Base-by-base conservation (phyloP, 2,113 vertebrate species). In the Myodes glareolus region DNA sequence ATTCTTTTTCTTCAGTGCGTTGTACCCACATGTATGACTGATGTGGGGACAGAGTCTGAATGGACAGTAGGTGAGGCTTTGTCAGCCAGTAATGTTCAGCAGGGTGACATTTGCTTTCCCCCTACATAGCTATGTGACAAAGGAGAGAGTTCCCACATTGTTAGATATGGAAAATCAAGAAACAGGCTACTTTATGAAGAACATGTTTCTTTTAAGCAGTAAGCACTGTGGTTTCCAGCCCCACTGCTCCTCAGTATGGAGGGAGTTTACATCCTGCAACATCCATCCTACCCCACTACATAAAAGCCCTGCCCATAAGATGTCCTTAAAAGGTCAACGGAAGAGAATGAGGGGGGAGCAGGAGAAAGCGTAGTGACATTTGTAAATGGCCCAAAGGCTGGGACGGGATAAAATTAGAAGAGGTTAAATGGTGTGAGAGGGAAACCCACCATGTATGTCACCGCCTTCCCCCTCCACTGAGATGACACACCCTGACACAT, bases 331-430 rank as follows among this genome's bases (percentile, higher is more conserved):
- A 98, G 91, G 94, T 92, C 93, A 58, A 88, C 5, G 0, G 84
- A 81, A 88, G 80, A 88, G 58, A 88, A 88, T 7, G 92, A 93
- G 88, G 68, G 75, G 97, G 93, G 94, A 47, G 55, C 21, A 5
- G 9, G 42, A 31, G 39, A 70, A 80, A 68, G 52, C 0, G 1
- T 13, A 14, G 76, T 96, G 95, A 96, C 96, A 91, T 97, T 97
- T 95, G 63, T 36, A 70, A 89, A 39, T 25, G 33, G 47, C 84
- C n/a, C 50, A 9, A 36, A 19, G 31, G 31, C 36, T 76, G 39
- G 2, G 72, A 75, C 67, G 19, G 2, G 39, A 16, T 0, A 80
- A 88, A 96, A 97, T 96, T 86, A 97, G 90, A 96, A 95, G 61
- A 73, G 80, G 7, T 19, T 63, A 75, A n/a, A 65, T 19, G 21